Evolutionary conservation across 2,888 invertebrate species (phyloP).

Genomic region (Coelinius sp.): DNA sequence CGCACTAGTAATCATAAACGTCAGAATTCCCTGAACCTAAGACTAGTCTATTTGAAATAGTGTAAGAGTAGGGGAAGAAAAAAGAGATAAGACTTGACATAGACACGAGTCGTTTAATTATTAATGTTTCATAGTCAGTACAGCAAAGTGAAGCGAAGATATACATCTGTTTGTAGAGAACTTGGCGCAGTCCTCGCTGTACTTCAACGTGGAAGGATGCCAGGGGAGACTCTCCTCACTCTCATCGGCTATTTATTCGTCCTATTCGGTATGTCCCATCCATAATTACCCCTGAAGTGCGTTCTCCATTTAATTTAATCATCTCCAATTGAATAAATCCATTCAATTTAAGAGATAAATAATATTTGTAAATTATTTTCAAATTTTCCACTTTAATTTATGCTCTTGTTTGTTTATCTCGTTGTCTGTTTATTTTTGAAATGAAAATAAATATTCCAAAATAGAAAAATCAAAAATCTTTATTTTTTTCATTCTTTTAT

Average conservation of each 20-base stretch:
- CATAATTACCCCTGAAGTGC: background rate
- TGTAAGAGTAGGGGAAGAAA: background rate
- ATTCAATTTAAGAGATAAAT: too few relatives aligned
- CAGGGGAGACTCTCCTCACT: constrained; percentile 4
- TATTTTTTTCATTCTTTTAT: too few relatives aligned
- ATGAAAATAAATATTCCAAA: background rate
- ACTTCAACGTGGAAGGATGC: constrained; percentile 23
- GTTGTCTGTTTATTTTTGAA: background rate
- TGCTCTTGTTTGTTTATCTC: background rate
- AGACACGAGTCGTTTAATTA: constrained; percentile 28
- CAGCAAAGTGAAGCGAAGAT: background rate
- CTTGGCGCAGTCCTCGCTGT: constrained; percentile 16
- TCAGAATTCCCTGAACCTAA: background rate
- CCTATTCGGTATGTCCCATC: constrained; percentile 59
- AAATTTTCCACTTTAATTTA: background rate
- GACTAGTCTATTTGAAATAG: background rate
- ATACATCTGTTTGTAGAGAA: constrained; percentile 1
- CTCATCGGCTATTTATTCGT: constrained; percentile 59
- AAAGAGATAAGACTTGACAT: constrained; percentile 1
- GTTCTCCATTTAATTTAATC: background rate
- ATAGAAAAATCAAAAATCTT: background rate
- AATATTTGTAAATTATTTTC: too few relatives aligned
- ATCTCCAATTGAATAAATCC: background rate
- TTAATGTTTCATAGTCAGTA: constrained; percentile 26
- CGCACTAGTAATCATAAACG: background rate